Percentiles rank a stretch among this genome's conserved stretches.
These are phyloP conservation scores for Lineus longissimus DNA, from an alignment of 1,140 invertebrate genomes.

Conservation along the genomic window DNA sequence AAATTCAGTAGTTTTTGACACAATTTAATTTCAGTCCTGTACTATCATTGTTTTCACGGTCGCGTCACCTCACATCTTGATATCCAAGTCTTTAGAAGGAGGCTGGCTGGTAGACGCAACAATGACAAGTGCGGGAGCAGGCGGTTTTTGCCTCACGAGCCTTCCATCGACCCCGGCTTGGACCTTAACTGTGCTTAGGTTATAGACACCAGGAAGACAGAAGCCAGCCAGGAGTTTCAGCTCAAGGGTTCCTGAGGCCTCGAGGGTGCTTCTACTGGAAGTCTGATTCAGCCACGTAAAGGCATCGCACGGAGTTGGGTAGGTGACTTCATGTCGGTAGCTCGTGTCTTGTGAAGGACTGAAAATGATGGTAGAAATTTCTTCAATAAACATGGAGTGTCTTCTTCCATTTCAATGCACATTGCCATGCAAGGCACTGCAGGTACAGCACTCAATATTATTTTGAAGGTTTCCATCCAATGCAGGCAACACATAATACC, in stretches of 20 bases:
- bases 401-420: neutral
- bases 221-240: slow-evolving; percentile 36
- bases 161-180: slow-evolving; percentile 37
- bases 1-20: no score
- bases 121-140: slow-evolving; percentile 39
- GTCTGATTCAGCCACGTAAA: slow-evolving; percentile 43
- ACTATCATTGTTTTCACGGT: no score
- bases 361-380: neutral
- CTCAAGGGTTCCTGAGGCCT: slow-evolving; percentile 25
- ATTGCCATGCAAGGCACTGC: neutral
- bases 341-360: neutral
- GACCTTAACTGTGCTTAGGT: slow-evolving; percentile 43
- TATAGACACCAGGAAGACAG: slow-evolving; percentile 45
- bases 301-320: slow-evolving; percentile 1
- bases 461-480: no score
- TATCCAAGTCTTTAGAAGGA: no score
- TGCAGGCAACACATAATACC: no score
- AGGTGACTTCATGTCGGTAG: neutral
- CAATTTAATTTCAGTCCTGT: no score
- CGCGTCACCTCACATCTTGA: no score
- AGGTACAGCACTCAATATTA: no score
- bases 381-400: neutral
- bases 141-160: slow-evolving; percentile 45
- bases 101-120: slow-evolving; percentile 10
- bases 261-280: slow-evolving; percentile 29